A percentile compares a stretch with the other conserved stretches of the same genome.
These are phyloP conservation scores for Globodera ellingtonae DNA, from an alignment of 1,140 invertebrate species.

Conservation along the genomic window DNA sequence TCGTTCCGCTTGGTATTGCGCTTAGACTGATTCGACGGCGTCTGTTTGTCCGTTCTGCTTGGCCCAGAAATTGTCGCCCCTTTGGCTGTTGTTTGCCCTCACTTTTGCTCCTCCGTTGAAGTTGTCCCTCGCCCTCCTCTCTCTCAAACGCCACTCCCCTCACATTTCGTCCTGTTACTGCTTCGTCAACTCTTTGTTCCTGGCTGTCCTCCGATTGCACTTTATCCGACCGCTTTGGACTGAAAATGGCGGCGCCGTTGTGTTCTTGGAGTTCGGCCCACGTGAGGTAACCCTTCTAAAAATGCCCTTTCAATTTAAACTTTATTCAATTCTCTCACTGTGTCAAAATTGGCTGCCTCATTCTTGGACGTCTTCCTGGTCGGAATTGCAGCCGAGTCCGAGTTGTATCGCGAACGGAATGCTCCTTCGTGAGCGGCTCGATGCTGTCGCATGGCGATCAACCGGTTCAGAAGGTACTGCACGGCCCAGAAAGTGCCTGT, in stretches of 20 bases:
- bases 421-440: slow-evolving; percentile 40
- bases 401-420: slow-evolving; percentile 55
- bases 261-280: slow-evolving; percentile 60
- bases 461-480: slow-evolving; percentile 73
- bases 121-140: background rate
- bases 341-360: slow-evolving; percentile 28
- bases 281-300: slow-evolving; percentile 50
- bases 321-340: slow-evolving; percentile 4
- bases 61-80: background rate
- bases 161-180: background rate
- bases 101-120: slow-evolving; percentile 20
- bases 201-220: background rate
- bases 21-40: slow-evolving; percentile 49
- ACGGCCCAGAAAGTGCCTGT: slow-evolving; percentile 87
- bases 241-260: background rate
- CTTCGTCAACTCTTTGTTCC: slow-evolving; percentile 1
- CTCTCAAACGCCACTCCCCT: slow-evolving; percentile 13
- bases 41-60: background rate
- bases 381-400: slow-evolving; percentile 28
- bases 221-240: background rate
- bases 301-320: background rate
- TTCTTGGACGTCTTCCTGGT: slow-evolving; percentile 25
- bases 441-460: slow-evolving; percentile 65
- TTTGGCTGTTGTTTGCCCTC: background rate
- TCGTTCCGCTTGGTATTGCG: slow-evolving; percentile 42